These are phyloP conservation scores for Drosophila rellima DNA, from an alignment of 2,888 invertebrate genomes.

Conservation along the genomic window DNA sequence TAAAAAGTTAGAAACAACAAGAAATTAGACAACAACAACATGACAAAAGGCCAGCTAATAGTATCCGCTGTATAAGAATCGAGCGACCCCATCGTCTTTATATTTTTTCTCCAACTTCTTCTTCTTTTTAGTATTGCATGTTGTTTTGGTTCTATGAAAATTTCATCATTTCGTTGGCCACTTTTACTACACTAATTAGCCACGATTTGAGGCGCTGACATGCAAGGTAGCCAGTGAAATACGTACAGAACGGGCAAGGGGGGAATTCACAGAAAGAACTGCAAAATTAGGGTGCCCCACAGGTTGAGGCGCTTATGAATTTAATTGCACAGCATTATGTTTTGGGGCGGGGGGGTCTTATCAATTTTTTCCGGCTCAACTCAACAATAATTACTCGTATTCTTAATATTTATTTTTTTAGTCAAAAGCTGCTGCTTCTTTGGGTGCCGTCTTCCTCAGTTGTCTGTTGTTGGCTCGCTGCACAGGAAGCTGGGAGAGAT, in stretches of 20 bases:
- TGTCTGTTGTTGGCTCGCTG: neutral
- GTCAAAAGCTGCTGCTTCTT: slow-evolving; percentile 5
- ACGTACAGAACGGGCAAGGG: neutral
- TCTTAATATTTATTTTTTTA: slow-evolving; percentile 60
- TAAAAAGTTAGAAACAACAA: slow-evolving; percentile 59
- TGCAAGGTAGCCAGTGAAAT: slow-evolving; percentile 49
- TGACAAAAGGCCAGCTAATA: slow-evolving; percentile 64
- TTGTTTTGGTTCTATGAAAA: slow-evolving; percentile 60
- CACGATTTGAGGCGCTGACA: slow-evolving; percentile 74
- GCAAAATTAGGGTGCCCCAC: slow-evolving; percentile 72
- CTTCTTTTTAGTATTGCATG: slow-evolving; percentile 41
- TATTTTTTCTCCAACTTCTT: neutral
- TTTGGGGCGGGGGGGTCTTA: slow-evolving; percentile 44
- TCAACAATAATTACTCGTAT: slow-evolving; percentile 66
- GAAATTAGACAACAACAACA: slow-evolving; percentile 59
- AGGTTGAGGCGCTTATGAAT: slow-evolving; percentile 73
- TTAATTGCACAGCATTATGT: slow-evolving; percentile 77
- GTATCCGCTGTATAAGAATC: slow-evolving; percentile 57
- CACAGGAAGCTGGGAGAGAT: slow-evolving; percentile 74
- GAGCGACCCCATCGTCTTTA: slow-evolving; percentile 28
- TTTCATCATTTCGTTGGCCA: slow-evolving; percentile 74
- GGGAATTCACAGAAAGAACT: slow-evolving; percentile 34
- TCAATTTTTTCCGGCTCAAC: slow-evolving; percentile 59
- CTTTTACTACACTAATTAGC: slow-evolving; percentile 73
- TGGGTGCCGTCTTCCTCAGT: slow-evolving; percentile 50